A percentile compares a stretch with the other conserved stretches of the same genome.
Evolutionary conservation across 2,797 vertebrate species (phyloP).

Genomic region (Enteromius argenteus): DNA sequence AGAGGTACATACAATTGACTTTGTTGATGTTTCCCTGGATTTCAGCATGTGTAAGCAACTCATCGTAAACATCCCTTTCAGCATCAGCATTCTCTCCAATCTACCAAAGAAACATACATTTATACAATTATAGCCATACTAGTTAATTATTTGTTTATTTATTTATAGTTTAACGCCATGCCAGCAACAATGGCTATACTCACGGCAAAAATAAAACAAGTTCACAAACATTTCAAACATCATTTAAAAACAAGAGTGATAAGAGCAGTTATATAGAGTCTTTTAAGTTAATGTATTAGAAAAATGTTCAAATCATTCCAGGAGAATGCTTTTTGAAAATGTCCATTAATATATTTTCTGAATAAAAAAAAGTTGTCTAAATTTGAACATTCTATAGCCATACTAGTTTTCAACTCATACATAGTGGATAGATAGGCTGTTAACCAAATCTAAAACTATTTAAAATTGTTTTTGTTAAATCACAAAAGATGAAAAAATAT

Average conservation of each 20-base stretch:
- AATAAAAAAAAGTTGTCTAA: too few species aligned
- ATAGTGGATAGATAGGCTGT: neutral
- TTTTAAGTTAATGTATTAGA: too few species aligned
- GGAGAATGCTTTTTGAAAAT: too few species aligned
- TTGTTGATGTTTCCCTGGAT: conserved; percentile 97
- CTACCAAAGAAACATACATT: conserved; percentile 66
- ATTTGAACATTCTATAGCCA: too few species aligned
- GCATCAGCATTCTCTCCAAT: conserved; percentile 85
- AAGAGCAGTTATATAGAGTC: too few species aligned
- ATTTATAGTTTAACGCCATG: too few species aligned
- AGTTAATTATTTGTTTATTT: neutral
- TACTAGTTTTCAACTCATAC: neutral
- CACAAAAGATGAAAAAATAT: neutral
- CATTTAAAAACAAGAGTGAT: too few species aligned
- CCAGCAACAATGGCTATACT: too few species aligned
- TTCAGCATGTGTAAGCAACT: conserved; percentile 96
- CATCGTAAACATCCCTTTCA: conserved; percentile 94
- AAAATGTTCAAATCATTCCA: too few species aligned
- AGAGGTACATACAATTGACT: conserved; percentile 87
- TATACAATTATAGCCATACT: neutral
- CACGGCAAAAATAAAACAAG: too few species aligned
- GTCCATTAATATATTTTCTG: too few species aligned
- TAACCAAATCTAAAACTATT: neutral
- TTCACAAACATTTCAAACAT: too few species aligned
- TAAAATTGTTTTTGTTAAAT: neutral